Evolutionary conservation across 2,113 vertebrate genomes (phyloP).

Genomic region (Chamaetylas fuelleborni): DNA sequence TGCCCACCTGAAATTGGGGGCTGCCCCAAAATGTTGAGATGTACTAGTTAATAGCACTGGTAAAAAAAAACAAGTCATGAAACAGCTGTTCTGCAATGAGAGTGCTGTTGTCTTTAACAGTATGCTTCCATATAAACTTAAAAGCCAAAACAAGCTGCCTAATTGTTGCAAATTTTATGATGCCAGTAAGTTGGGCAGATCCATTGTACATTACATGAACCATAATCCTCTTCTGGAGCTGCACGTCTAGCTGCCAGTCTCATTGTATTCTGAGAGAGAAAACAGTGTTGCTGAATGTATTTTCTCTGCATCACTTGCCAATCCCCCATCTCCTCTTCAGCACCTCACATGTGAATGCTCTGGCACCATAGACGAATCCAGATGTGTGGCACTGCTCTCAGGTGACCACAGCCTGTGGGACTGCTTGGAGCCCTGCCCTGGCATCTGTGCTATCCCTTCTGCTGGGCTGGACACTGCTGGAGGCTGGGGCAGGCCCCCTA

Average conservation of each 20-base stretch:
- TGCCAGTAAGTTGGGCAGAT: neutral
- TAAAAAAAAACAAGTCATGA: neutral
- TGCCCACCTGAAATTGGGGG: neutral
- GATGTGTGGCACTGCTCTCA: neutral
- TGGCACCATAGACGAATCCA: neutral
- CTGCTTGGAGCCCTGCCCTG: neutral
- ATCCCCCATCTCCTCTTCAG: neutral
- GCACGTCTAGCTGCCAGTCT: neutral
- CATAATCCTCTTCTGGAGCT: neutral
- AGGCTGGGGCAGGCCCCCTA: rapidly evolving
- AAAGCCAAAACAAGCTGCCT: neutral
- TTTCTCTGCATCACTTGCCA: neutral
- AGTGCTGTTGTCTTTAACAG: neutral
- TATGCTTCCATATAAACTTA: neutral
- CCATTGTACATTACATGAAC: neutral
- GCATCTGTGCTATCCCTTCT: neutral
- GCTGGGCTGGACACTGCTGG: neutral
- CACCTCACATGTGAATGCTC: rapidly evolving
- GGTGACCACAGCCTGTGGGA: neutral
- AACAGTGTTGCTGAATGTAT: neutral
- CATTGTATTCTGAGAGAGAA: neutral
- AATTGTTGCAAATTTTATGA: neutral
- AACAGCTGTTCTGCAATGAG: neutral
- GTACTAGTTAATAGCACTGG: neutral
- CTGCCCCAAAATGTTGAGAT: neutral